Evolutionary conservation across 2,797 vertebrate species (phyloP).

Genomic region (Gadopsis bispinosus): DNA sequence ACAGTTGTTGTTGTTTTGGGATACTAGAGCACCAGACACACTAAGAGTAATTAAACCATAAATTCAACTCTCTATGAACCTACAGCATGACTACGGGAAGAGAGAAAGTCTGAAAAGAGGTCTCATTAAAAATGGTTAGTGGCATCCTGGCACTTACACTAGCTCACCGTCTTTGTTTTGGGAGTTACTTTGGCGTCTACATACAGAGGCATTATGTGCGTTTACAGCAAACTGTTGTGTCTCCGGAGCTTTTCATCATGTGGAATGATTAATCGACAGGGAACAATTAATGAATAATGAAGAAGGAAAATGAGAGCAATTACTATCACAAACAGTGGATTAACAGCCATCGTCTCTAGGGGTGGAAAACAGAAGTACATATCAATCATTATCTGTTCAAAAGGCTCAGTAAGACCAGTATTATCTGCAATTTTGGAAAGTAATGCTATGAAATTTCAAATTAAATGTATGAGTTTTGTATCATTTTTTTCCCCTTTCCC

Average conservation of each 20-base stretch:
- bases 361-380: slow-evolving; percentile 43
- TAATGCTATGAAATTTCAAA: background rate
- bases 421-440: background rate
- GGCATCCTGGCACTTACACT: slow-evolving; percentile 12
- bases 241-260: slow-evolving; percentile 67
- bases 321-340: slow-evolving; percentile 73
- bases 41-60: slow-evolving; percentile 11
- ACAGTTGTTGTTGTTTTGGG: slow-evolving; percentile 4
- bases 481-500: slow-evolving; percentile 2
- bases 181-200: slow-evolving; percentile 30
- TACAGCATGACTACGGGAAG: slow-evolving; percentile 33
- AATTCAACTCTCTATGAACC: slow-evolving; percentile 33
- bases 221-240: slow-evolving; percentile 40
- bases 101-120: slow-evolving; percentile 14
- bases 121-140: slow-evolving; percentile 47
- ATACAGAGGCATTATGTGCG: background rate
- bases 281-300: slow-evolving; percentile 68
- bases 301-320: slow-evolving; percentile 64
- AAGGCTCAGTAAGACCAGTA: background rate
- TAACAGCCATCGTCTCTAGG: slow-evolving; percentile 52
- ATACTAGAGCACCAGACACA: slow-evolving; percentile 9
- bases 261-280: slow-evolving; percentile 74
- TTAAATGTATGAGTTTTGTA: background rate
- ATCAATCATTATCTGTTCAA: slow-evolving; percentile 50
- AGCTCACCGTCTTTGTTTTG: slow-evolving; percentile 32